Conservation (phyloP, 2,888 invertebrate genomes). For the Tenthredo livida region DNA sequence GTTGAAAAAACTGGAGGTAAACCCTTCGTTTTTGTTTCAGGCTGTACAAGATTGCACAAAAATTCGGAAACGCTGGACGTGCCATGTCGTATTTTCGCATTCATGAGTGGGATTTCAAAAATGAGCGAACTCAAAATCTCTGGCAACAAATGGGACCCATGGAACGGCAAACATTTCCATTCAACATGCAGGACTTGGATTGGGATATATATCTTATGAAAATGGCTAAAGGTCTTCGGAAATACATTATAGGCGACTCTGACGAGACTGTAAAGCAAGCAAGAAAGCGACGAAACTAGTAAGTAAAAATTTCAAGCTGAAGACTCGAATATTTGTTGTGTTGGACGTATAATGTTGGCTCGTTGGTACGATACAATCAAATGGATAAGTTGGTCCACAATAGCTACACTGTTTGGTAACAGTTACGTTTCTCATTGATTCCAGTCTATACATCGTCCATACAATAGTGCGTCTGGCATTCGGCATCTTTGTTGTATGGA, state of each 20-base stretch:
- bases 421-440: not conserved
- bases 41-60: not conserved
- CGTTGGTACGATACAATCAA: not conserved
- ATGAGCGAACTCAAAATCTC: constrained; percentile 82
- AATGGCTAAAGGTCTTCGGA: not conserved
- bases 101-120: constrained; percentile 87
- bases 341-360: not conserved
- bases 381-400: not conserved
- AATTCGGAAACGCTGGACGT: not conserved
- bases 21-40: not conserved
- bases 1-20: too few species aligned
- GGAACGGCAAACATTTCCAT: constrained; percentile 85
- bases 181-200: constrained; percentile 84
- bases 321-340: not conserved
- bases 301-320: not conserved
- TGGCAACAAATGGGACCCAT: constrained; percentile 79
- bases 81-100: constrained; percentile 81
- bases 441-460: constrained; percentile 20
- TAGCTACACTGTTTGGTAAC: not conserved
- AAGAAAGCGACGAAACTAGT: not conserved
- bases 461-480: constrained; percentile 32
- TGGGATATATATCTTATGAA: constrained; percentile 81
- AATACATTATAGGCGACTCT: not conserved
- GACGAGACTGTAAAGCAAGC: not conserved
- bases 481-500: not conserved